phyloP scores from a whole-genome alignment of 64 coral and sea anemone species.

The Montipora cactus region DNA sequence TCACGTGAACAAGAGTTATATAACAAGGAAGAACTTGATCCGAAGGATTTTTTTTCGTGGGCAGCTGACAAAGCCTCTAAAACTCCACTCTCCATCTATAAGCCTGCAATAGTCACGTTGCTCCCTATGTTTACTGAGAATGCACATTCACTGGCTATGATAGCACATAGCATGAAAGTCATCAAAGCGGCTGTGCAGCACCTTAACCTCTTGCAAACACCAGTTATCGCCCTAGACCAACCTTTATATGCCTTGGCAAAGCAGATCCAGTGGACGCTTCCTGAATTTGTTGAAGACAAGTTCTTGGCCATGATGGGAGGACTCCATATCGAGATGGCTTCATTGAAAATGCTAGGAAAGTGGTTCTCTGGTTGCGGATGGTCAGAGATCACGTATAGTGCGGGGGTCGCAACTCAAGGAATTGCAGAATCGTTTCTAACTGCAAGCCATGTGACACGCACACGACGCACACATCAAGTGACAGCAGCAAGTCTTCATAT shows the following conservation, averaged over 20 bases:
- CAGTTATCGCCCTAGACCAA: constrained; percentile 40
- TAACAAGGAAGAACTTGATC: constrained; percentile 32
- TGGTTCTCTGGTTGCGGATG: constrained; percentile 42
- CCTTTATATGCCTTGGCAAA: constrained; percentile 53
- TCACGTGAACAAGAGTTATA: neutral
- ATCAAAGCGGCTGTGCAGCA: constrained; percentile 46
- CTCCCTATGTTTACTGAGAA: constrained; percentile 67
- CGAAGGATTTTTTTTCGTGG: constrained; percentile 61
- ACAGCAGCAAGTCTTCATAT: constrained; percentile 22
- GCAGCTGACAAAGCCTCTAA: constrained; percentile 55
- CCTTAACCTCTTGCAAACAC: constrained; percentile 15
- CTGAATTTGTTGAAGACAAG: constrained; percentile 43
- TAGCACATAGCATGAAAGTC: constrained; percentile 29
- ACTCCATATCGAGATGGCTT: constrained; percentile 51
- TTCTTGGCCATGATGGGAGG: constrained; percentile 48
- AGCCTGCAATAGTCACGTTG: constrained; percentile 40
- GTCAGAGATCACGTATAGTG: constrained; percentile 24
- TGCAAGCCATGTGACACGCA: constrained; percentile 53
- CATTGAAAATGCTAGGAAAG: constrained; percentile 55
- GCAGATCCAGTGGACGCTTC: constrained; percentile 43
- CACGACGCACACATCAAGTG: constrained; percentile 40
- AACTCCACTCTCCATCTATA: neutral
- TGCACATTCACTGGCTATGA: constrained; percentile 59
- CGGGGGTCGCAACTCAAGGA: constrained; percentile 45
- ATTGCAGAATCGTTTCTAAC: constrained; percentile 48